Conservation (phyloP, 1,140 invertebrate species). For the Trinorchestia longiramus region DNA sequence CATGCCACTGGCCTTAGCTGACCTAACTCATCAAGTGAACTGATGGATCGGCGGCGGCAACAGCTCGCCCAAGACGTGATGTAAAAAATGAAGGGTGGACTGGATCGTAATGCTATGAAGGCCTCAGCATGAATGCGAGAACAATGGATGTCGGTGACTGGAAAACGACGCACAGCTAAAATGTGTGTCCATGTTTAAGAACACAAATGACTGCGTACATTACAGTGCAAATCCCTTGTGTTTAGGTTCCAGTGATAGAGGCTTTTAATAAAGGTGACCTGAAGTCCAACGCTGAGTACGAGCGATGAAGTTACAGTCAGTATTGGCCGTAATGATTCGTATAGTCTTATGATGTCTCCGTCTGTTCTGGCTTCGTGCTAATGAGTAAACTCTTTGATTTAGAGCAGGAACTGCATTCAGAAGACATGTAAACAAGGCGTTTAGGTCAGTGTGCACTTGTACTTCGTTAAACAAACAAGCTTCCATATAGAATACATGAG, state of each 20-base stretch:
- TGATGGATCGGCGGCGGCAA: not conserved
- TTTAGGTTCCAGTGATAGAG: not conserved
- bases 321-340: too few species aligned
- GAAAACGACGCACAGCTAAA: not conserved
- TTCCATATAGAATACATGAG: too few species aligned
- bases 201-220: not conserved
- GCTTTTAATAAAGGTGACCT: not conserved
- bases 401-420: too few species aligned
- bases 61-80: not conserved
- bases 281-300: not conserved
- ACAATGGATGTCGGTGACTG: not conserved
- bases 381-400: too few species aligned
- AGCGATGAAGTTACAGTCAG: not conserved
- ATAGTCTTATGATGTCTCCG: too few species aligned
- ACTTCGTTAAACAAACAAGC: too few species aligned
- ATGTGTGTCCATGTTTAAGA: not conserved
- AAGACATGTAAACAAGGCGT: too few species aligned
- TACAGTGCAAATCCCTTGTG: not conserved
- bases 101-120: not conserved
- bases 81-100: not conserved
- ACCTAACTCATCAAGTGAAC: constrained; percentile 22
- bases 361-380: too few species aligned
- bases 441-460: too few species aligned
- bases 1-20: not conserved
- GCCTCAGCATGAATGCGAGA: not conserved